Base-by-base conservation (phyloP, 1,140 invertebrate species). In the Drepana arcuata region DNA sequence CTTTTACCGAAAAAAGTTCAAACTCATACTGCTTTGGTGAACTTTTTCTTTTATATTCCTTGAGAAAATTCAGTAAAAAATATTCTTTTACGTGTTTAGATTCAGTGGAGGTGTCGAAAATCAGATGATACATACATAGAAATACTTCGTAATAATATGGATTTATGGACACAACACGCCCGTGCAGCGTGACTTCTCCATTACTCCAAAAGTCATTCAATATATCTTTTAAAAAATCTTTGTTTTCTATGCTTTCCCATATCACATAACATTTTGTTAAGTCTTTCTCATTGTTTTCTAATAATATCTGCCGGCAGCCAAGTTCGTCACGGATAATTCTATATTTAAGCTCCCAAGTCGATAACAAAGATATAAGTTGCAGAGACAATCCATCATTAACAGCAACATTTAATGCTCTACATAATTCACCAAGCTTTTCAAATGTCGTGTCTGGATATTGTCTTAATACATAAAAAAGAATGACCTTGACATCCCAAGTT, bases 111-210 rank as follows among this genome's bases (percentile, higher is more conserved):
- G 66, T 36, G 25, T 49, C 51, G 41, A 65, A 69, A 37, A 83
- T 44, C 28, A 84, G 48, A 16, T 71, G 36, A 42, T 81, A 70
- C 36, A 84, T 84, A 32, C 80, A 75, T 34, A 83, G 34, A 42
- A 73, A 83, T 5, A 81, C 62, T 70, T 84, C 83, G 45, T 84
- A 84, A 57, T 69, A 81, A 61, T 84, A 84, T 9, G 72, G 72
- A 61, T 80, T 83, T 25, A 84, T 62, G n/a, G 72, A 73, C 18
- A 84, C 49, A 2, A 61, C 40, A 13, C 68, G 72, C 14, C 80
- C 70, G 53, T 81, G 69, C 31, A 84, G 54, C n/a, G 75, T 56
- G 3, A 82, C 64, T 61, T 84, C 83, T 14, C 83, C 83, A 46
- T 74, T 81, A 58, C 70, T 77, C 69, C 81, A 83, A 41, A 84